Conservation (phyloP, 2,888 invertebrate genomes). For the Drosophila villosipedis region DNA sequence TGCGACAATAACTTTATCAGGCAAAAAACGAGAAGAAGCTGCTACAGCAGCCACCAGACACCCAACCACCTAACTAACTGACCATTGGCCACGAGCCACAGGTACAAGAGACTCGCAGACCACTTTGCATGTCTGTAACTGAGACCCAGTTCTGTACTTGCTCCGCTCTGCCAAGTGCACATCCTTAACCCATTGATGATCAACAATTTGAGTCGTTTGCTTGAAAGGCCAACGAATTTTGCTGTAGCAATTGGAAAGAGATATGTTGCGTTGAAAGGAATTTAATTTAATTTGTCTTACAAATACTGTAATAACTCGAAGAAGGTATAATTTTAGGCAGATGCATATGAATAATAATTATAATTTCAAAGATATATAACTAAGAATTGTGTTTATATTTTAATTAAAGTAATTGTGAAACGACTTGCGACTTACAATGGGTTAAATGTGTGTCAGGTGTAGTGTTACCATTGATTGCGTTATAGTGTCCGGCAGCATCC, state of each 20-base stretch:
- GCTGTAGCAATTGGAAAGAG: not conserved
- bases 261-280: not conserved
- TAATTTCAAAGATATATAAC: not conserved
- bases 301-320: not conserved
- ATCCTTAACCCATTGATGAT: slow-evolving; percentile 57
- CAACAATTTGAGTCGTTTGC: not conserved
- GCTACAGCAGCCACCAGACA: slow-evolving; percentile 57
- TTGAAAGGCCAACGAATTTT: not conserved
- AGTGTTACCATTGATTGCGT: slow-evolving; percentile 68
- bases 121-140: slow-evolving; percentile 67
- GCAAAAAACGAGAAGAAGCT: slow-evolving; percentile 71
- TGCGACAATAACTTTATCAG: slow-evolving; percentile 84
- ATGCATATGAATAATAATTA: not conserved
- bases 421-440: slow-evolving; percentile 7
- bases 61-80: slow-evolving; percentile 16
- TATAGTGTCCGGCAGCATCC: slow-evolving; percentile 36
- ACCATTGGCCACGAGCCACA: slow-evolving; percentile 37
- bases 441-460: slow-evolving; percentile 77
- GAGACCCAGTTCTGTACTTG: slow-evolving; percentile 64
- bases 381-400: not conserved
- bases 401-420: not conserved
- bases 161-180: slow-evolving; percentile 65
- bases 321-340: not conserved
- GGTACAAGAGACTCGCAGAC: slow-evolving; percentile 29
- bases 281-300: not conserved